Evolutionary conservation across 2,113 vertebrate species (phyloP).

Genomic region (Recurvirostra avosetta): DNA sequence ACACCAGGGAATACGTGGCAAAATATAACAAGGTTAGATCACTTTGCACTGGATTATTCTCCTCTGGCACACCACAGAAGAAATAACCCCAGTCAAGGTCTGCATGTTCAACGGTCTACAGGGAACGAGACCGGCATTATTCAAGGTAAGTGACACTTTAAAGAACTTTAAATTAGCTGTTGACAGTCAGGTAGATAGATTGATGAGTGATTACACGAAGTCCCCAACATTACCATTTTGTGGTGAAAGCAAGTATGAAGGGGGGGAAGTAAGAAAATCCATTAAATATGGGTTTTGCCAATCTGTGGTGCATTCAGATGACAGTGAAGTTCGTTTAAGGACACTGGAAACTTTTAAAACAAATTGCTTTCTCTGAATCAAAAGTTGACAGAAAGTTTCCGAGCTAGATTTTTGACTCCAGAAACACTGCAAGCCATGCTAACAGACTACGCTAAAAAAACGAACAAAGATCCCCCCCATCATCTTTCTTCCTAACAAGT

Average conservation of each 20-base stretch:
- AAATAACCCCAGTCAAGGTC: not conserved
- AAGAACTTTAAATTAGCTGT: slow-evolving; percentile 58
- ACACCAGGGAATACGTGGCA: slow-evolving; percentile 28
- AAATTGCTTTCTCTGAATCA: not conserved
- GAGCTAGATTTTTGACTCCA: not conserved
- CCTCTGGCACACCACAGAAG: not conserved
- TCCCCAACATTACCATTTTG: slow-evolving; percentile 10
- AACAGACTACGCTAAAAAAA: not conserved
- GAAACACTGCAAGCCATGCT: not conserved
- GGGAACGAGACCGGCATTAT: slow-evolving; percentile 1
- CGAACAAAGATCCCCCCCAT: not conserved
- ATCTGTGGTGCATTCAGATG: not conserved
- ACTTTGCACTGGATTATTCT: slow-evolving; percentile 1
- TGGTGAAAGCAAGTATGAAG: slow-evolving; percentile 25
- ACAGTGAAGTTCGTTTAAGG: not conserved
- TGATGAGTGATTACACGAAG: slow-evolving; percentile 3
- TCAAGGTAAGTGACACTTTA: slow-evolving; percentile 58
- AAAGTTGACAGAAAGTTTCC: not conserved
- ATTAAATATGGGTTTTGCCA: not conserved
- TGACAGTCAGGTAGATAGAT: slow-evolving; percentile 55
- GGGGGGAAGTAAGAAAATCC: not conserved
- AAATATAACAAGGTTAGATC: not conserved
- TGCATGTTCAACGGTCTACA: not conserved
- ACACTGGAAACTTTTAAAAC: not conserved
- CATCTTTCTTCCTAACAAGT: not conserved